Evolutionary conservation across 2,113 vertebrate genomes (phyloP), one percentile per base, ranked within the genome.

Genomic region (Pachycephala philippinensis): DNA sequence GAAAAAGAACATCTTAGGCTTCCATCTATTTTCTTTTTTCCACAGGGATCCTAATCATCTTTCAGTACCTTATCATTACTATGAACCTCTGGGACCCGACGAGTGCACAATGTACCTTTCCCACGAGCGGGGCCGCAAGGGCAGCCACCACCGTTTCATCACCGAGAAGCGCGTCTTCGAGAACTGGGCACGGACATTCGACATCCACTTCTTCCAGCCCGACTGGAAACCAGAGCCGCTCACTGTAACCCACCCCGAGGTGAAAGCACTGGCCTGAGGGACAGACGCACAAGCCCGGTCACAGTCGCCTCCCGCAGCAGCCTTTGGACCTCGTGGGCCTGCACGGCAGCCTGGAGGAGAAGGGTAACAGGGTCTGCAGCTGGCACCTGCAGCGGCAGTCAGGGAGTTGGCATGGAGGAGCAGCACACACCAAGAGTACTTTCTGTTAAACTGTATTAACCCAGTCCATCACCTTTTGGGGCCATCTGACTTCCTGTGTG

Each of bases 41-140:
- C 74, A 30, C 98, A 99, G 99, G 98, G 98, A 99, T 95, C 98
- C 98, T 47, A 98, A 98, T 93, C 99, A 98, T 88, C 98, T 95
- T 40, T 99, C 99, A 5, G 99, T 99, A 91, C 99, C 99, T 80
- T 99, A 99, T 95, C 99, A 99, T 96, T 99, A 99, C 96, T 99
- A 99, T 2, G 99, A 99, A 88, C 99, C 99, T 1, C 91, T 98
- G 16, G 99, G 99, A 3, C 98, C 99, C 0, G 99, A 99, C 7
- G 99, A 99, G 93, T 99, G 99, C 87, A 99, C 98, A 37, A 99
- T 99, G 99, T 99, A 99, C 97, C 98, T 99, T 40, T 99, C 99
- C 28, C 99, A 99, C 2, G 99, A 99, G 98, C 98, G 99, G 15
- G 99, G 99, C 30, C 98, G 98, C 23, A 98, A 99, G 66, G 99